These are phyloP conservation scores for Cryptophagus acutangulus DNA, from an alignment of 2,888 invertebrate species.

Conservation along the genomic window DNA sequence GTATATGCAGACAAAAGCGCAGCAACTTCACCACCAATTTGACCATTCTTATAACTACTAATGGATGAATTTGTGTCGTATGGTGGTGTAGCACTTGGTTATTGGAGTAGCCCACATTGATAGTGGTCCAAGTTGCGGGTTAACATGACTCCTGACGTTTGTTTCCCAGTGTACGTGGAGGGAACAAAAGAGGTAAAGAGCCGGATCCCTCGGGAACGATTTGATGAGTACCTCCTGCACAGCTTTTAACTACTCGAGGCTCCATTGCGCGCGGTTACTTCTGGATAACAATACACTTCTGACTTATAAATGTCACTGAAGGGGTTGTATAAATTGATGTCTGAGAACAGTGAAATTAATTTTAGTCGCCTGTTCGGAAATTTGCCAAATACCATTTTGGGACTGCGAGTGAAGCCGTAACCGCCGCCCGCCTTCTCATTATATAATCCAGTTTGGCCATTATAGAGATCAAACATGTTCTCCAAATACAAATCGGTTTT, in stretches of 20 bases:
- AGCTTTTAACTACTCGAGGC: conserved; percentile 47
- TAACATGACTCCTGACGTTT: too few relatives aligned
- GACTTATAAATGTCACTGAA: conserved; percentile 49
- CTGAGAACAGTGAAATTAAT: conserved; percentile 47
- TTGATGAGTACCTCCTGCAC: conserved; percentile 45
- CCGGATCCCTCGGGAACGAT: conserved; percentile 41
- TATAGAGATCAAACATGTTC: conserved; percentile 34
- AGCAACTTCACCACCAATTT: too few relatives aligned
- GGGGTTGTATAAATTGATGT: conserved; percentile 47
- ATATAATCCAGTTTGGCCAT: conserved; percentile 33
- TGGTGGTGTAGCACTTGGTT: too few relatives aligned
- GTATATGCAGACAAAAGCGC: too few relatives aligned
- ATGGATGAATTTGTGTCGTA: too few relatives aligned
- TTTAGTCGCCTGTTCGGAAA: conserved; percentile 46
- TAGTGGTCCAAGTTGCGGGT: too few relatives aligned
- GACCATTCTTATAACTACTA: too few relatives aligned
- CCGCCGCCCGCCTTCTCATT: conserved; percentile 32
- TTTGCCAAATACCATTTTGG: conserved; percentile 45
- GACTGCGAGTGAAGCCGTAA: conserved; percentile 31
- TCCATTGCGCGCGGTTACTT: conserved; percentile 44
- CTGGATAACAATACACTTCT: conserved; percentile 48
- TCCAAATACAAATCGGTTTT: conserved; percentile 34
- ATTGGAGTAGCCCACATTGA: too few relatives aligned
- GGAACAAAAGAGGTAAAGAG: conserved; percentile 40
- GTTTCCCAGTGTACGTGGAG: too few relatives aligned